Evolutionary conservation across 92 coral and sea anemone genomes (phyloP).

Genomic region (Hydrozoanthus gracilis): DNA sequence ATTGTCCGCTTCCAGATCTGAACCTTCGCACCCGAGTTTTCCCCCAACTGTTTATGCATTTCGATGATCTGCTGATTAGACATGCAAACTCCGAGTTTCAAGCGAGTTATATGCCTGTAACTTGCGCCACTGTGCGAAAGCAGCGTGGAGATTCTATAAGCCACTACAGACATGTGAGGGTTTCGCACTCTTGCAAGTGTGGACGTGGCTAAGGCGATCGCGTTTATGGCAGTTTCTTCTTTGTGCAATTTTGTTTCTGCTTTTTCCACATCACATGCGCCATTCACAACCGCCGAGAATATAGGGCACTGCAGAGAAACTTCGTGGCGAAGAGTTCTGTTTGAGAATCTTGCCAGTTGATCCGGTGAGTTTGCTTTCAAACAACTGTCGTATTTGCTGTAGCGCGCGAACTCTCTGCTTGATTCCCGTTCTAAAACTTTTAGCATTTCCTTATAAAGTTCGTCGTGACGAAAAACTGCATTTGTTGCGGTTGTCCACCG

Average conservation of each 20-base stretch:
- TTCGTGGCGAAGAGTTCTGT: conserved; percentile 41
- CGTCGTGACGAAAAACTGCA: too few relatives aligned
- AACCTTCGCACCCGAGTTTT: conserved; percentile 32
- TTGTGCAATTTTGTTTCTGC: background rate
- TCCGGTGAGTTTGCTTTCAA: conserved; percentile 26
- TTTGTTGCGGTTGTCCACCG: too few relatives aligned
- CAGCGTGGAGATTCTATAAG: conserved; percentile 44
- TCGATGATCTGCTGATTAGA: conserved; percentile 24
- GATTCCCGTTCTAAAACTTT: too few relatives aligned
- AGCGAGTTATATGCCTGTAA: conserved; percentile 9
- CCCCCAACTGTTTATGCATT: conserved; percentile 36
- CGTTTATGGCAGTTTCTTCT: conserved; percentile 33
- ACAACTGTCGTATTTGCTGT: conserved; percentile 16
- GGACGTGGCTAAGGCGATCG: conserved; percentile 36
- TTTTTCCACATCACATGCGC: conserved; percentile 29
- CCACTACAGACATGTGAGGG: conserved; percentile 37
- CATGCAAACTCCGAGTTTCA: conserved; percentile 55
- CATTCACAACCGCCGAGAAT: conserved; percentile 14
- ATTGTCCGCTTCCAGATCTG: conserved; percentile 40
- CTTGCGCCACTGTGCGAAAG: conserved; percentile 38
- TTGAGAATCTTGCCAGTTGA: conserved; percentile 33
- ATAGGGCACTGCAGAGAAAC: conserved; percentile 30
- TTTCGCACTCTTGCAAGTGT: background rate
- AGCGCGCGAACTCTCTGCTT: too few relatives aligned
- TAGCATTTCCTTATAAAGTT: too few relatives aligned